Base-by-base conservation (phyloP, 2,888 invertebrate species). In the Drosophila stalkeri region DNA sequence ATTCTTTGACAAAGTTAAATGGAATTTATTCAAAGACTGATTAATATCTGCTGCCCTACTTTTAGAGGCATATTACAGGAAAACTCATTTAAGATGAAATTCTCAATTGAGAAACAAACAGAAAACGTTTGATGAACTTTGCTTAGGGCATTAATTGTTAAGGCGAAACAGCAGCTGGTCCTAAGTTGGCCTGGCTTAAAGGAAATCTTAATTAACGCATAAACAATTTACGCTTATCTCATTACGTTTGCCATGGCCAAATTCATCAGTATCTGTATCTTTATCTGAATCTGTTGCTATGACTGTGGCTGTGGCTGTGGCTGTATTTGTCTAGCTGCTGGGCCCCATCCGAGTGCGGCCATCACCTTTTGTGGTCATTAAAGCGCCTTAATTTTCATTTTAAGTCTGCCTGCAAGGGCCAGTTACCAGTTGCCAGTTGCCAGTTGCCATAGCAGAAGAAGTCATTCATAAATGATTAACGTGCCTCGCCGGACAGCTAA, bases 401-500 rank as follows among this genome's bases (percentile, higher is more conserved):
- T 60, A 43, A 65, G 35, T 51, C 46, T 56, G 61, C 59, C 47
- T 61, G 61, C 67, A 62, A 72, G 54, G 64, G 60, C 39, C 65
- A 68, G 31, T 69, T 51, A 66, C 46, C 46, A 47, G 11, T 51
- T 6, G 51, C 51, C 51, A 51, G 35, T 52, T 35, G 35, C 35
- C 52, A 18, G 39, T 54, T n/a, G 39, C 37, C 54, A 55, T n/a
- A 39, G 55, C 7, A 55, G 54, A 54, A 39, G 60, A 66, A 79
- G 72, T 77, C 88, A 86, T 88, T 86, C 86, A 86, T 80, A 88
- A 82, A 76, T 86, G 86, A 88, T 88, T 82, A 83, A 86, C 81
- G 75, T 77, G 68, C 77, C 43, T 41, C 54, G 57, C 57, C 57
- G 64, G 44, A 37, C 52, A 49, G 44, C 33, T 54, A 68, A 59